These are phyloP conservation scores for Australoheros scitulus DNA, from an alignment of 2,113 vertebrate species.

Conservation along the genomic window DNA sequence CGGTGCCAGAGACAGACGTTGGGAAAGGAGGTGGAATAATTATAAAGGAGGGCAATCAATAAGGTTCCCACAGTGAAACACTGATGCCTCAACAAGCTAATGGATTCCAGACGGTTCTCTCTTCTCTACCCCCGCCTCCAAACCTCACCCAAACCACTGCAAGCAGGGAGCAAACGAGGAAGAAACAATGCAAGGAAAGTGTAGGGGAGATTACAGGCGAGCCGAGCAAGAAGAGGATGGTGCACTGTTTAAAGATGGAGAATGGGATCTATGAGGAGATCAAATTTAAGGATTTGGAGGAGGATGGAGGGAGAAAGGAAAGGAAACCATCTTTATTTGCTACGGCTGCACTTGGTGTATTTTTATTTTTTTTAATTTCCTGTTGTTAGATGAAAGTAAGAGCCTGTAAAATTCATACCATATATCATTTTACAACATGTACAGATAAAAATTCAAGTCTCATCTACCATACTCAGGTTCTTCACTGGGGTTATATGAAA, in stretches of 20 bases:
- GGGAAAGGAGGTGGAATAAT: constrained; percentile 72
- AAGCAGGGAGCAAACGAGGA: constrained; percentile 18
- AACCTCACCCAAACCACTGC: constrained; percentile 25
- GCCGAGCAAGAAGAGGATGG: constrained; percentile 6
- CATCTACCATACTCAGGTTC: neutral
- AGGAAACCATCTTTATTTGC: neutral
- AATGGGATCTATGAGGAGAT: neutral
- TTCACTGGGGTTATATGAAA: neutral
- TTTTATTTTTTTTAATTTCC: fast-evolving
- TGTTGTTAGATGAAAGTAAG: neutral
- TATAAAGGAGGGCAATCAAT: constrained; percentile 81
- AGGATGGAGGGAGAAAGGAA: neutral
- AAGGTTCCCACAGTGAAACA: constrained; percentile 82
- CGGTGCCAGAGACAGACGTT: constrained; percentile 50
- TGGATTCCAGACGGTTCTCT: constrained; percentile 76
- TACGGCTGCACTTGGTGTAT: neutral
- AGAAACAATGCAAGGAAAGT: constrained; percentile 29
- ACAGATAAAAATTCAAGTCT: neutral
- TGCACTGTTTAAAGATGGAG: constrained; percentile 1
- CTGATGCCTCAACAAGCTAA: constrained; percentile 76
- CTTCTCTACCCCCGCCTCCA: constrained; percentile 16
- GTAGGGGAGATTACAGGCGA: constrained; percentile 39
- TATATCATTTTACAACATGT: neutral
- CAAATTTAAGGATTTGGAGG: neutral
- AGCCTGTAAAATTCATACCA: too few relatives aligned